Evolutionary conservation across 1,140 invertebrate species (phyloP).

Genomic region (Coenobita brevimanus): DNA sequence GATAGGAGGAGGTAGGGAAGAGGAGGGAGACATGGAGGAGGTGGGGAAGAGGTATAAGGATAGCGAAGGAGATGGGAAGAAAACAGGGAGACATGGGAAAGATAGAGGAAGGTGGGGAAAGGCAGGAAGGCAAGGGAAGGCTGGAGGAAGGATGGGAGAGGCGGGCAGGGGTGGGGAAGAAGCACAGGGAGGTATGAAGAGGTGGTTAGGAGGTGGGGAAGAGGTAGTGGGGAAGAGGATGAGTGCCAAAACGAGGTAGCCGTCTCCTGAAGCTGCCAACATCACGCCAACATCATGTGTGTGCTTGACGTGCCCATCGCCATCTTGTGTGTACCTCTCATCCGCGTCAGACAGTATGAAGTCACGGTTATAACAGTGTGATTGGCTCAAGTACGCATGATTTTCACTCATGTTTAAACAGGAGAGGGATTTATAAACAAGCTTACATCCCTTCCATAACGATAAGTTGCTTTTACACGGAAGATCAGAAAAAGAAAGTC

Average conservation of each 20-base stretch:
- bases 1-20: not conserved
- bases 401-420: too few relatives aligned
- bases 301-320: conserved; percentile 19
- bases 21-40: not conserved
- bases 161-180: not conserved
- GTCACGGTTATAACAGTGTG: too few relatives aligned
- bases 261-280: not conserved
- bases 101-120: not conserved
- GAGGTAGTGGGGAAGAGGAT: too few relatives aligned
- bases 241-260: not conserved
- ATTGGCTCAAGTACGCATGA: too few relatives aligned
- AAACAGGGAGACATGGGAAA: not conserved
- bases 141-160: not conserved
- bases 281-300: not conserved
- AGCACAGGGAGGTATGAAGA: too few relatives aligned
- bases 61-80: too few relatives aligned
- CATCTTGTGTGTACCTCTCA: not conserved
- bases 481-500: too few relatives aligned
- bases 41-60: too few relatives aligned
- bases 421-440: too few relatives aligned
- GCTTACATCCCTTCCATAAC: too few relatives aligned
- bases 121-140: not conserved
- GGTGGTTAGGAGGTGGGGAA: not conserved
- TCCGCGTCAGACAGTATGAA: too few relatives aligned
- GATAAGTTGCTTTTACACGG: too few relatives aligned